Base-by-base conservation (phyloP, 2,888 invertebrate species). In the Prosopocoilus inquinatus region DNA sequence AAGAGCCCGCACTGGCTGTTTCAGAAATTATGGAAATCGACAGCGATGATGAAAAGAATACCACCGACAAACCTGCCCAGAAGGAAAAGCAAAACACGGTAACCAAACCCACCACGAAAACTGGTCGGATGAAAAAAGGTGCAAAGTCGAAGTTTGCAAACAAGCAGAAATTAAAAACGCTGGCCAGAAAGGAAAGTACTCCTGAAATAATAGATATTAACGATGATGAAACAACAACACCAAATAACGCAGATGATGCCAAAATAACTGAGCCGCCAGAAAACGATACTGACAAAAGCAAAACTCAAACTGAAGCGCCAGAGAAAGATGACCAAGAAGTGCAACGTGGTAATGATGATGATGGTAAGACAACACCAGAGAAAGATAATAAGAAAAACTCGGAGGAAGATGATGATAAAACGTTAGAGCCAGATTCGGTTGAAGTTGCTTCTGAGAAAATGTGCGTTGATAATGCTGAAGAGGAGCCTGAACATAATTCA, bases 1-100 rank as follows among this genome's bases (percentile, higher is more conserved):
- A 79, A 12, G 82, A 80, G 60, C 61, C 49, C 5, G 57, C 62
- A 4, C 36, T 52, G 34, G 33, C 41, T 9, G 45, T 50, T 8
- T 44, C 55, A 15, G 57, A 59, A 44, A 47, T 51, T 4, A 63
- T 64, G 58, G 62, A 62, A 15, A 57, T 48, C 9, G 63, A 62
- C 33, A 47, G 53, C 7, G 63, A 64, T 43, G 58, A 55, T 13
- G 50, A 53, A 33, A 58, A 55, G 48, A 53, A 16, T 15, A 33
- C 44, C n/a, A 33, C 32, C 5, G 49, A 53, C 39, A 38, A 39
- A 41, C 38, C 9, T 2, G 28, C 47, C 9, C 47, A 33, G 46
- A 39, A 50, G 15, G 15, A 9, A 12, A 16, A 41, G 16, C 9
- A 16, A 9, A 41, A 9, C 8, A 45, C 5, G 7, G 20, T 1